Base-by-base conservation (phyloP, 1,140 invertebrate genomes). In the Neodiprion fabricii region DNA sequence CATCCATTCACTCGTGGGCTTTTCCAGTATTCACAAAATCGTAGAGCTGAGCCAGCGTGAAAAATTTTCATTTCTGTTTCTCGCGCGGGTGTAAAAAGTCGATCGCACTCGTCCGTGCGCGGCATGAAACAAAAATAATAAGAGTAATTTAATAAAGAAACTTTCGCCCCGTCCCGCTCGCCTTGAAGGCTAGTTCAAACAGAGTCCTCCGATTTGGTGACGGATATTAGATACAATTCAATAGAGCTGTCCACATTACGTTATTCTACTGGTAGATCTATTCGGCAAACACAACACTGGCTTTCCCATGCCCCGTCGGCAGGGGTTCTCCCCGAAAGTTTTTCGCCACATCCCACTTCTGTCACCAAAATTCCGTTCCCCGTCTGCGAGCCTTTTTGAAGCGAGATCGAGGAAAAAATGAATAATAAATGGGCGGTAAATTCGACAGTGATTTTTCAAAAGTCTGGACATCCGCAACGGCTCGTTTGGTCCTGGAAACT, bases 171-270 rank as follows among this genome's bases (percentile, higher is more conserved):
- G 23, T 48, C 50, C 53, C 76, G 74, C 53, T 0, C 11, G 53
- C 53, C 53, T 9, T 77, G 76, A 75, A 80, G 80, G 78, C 75
- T 79, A 83, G 79, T 81, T 78, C 80, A 82, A 83, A 84, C 77
- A 76, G 48, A 48, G 72, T 17, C 5, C 72, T 17, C 23, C 67
- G 67, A 70, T 76, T 71, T 81, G 79, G 77, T 85, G 85, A 86
- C 84, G 85, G 86, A 85, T 86, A 88, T 88, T 87, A 88, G 85
- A 82, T 83, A 81, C 82, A 83, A 81, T 79, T 86, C 81, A 85
- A 88, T 86, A 81, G 82, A 86, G 79, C 81, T 81, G 83, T 82
- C 83, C 67, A 17, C 80, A 82, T 84, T 85, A 83, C 81, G 85
- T 87, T 87, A 87, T 86, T 87, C 83, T 82, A 76, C 80, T 80